Conservation (phyloP, 2,797 vertebrate genomes). For the Cygnus olor region DNA sequence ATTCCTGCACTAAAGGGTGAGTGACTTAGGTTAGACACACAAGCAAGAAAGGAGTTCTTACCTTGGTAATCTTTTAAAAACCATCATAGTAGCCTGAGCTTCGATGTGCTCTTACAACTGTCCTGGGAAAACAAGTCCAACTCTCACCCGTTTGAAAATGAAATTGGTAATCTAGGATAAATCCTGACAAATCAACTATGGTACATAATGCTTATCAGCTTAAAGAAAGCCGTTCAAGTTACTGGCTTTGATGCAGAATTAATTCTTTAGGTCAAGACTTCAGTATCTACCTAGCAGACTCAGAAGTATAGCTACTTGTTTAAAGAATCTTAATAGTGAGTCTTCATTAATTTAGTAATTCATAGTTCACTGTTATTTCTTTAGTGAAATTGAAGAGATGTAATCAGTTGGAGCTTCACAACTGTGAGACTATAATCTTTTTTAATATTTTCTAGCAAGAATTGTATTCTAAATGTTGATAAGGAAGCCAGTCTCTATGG, state of each 20-base stretch:
- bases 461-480: not conserved
- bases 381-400: not conserved
- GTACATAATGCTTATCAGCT: not conserved
- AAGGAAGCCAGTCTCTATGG: not conserved
- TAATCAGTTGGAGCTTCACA: not conserved
- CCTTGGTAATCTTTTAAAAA: not conserved
- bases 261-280: not conserved
- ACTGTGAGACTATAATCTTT: not conserved
- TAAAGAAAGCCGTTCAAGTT: not conserved
- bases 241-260: not conserved
- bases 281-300: not conserved
- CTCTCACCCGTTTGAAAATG: not conserved
- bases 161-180: not conserved
- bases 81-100: not conserved
- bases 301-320: not conserved
- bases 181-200: not conserved
- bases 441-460: not conserved
- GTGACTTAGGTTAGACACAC: not conserved
- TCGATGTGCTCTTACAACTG: not conserved
- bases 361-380: not conserved
- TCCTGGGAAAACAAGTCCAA: not conserved
- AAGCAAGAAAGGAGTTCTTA: not conserved
- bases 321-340: not conserved
- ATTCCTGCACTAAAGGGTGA: not conserved
- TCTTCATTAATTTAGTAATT: not conserved